Evolutionary conservation across 2,113 vertebrate species (phyloP).

Genomic region (Pseudolaguvia tuberculata): DNA sequence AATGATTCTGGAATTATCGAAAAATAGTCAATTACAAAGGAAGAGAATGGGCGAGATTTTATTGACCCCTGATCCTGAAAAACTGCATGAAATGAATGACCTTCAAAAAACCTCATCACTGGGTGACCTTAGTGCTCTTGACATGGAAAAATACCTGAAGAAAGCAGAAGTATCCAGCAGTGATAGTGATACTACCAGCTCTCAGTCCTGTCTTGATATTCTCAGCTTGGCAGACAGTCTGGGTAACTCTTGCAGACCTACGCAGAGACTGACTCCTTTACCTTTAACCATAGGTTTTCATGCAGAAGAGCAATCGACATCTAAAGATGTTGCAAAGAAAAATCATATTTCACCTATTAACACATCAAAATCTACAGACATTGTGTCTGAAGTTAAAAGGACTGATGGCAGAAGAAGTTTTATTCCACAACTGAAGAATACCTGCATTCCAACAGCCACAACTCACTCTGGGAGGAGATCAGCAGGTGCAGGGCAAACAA

Average conservation of each 20-base stretch:
- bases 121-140: conserved; percentile 64
- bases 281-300: conserved; percentile 15
- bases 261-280: background rate
- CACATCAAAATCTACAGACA: background rate
- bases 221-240: conserved; percentile 52
- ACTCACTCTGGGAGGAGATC: conserved; percentile 45
- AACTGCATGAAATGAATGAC: conserved; percentile 36
- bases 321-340: background rate
- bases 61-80: conserved; percentile 27
- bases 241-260: conserved; percentile 38
- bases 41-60: conserved; percentile 30
- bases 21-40: conserved; percentile 63
- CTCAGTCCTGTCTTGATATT: conserved; percentile 62
- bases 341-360: background rate
- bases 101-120: conserved; percentile 61
- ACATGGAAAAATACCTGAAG: conserved; percentile 88
- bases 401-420: conserved; percentile 48
- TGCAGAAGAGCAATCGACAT: background rate
- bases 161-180: conserved; percentile 64
- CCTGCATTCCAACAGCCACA: conserved; percentile 28
- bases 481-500: conserved; percentile 42
- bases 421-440: conserved; percentile 51
- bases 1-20: conserved; percentile 85
- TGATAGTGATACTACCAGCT: conserved; percentile 63
- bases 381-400: conserved; percentile 22